A percentile compares a stretch with the other conserved stretches of the same genome.
phyloP scores from a whole-genome alignment of 2,113 vertebrate species.

The Chlorodrepanis virens region DNA sequence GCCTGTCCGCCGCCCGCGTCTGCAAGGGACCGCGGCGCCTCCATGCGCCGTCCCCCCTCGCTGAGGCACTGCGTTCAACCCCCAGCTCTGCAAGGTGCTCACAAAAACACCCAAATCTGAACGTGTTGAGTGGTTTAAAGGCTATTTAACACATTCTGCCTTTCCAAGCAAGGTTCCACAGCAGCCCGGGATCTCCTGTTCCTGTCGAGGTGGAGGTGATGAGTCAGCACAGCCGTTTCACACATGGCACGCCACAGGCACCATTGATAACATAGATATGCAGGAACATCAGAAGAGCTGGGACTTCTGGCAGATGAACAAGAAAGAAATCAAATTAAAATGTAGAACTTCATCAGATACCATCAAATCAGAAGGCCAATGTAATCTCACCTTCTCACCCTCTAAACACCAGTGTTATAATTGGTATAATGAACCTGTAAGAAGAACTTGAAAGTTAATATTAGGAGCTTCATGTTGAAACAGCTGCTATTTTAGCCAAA shows the following conservation, averaged over 20 bases:
- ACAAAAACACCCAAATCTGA: not conserved
- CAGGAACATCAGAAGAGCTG: not conserved
- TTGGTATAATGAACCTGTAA: not conserved
- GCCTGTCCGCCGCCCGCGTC: not conserved
- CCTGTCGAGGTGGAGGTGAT: not conserved
- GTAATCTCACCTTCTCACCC: rapidly evolving
- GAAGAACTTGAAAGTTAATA: not conserved
- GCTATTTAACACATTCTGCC: not conserved
- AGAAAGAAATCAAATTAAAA: not conserved
- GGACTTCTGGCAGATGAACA: not conserved
- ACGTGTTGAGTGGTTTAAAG: rapidly evolving
- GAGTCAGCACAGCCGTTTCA: not conserved
- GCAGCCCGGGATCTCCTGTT: not conserved
- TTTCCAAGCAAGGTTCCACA: not conserved
- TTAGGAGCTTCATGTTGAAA: not conserved
- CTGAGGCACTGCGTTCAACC: too few relatives aligned
- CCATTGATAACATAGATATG: rapidly evolving
- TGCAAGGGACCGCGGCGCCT: not conserved
- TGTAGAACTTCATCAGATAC: not conserved
- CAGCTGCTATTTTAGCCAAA: not conserved
- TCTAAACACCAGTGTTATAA: not conserved
- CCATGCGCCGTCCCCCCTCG: rapidly evolving
- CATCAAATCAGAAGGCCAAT: not conserved
- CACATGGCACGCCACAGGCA: not conserved
- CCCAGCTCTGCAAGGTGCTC: not conserved